phyloP scores from a whole-genome alignment of 2,797 vertebrate genomes.

The Neopelma chrysocephalum region DNA sequence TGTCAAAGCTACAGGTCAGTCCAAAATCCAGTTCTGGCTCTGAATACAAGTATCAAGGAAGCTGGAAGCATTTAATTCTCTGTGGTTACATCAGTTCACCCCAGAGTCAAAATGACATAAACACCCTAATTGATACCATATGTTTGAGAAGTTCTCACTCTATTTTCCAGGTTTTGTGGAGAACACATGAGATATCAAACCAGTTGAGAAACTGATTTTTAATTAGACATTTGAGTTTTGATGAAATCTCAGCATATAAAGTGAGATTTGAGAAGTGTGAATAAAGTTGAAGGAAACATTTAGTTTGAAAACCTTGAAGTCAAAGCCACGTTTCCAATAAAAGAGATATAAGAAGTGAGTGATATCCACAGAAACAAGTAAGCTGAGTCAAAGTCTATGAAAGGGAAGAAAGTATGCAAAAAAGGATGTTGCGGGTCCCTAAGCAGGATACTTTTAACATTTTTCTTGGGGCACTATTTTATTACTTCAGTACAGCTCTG shows the following conservation, averaged over 20 bases:
- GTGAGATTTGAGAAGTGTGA: background rate
- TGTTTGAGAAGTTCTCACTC: background rate
- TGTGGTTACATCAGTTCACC: fast-evolving
- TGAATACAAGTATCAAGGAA: background rate
- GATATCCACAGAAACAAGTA: background rate
- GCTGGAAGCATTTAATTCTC: background rate
- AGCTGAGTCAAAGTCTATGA: background rate
- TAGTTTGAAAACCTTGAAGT: background rate
- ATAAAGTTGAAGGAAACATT: background rate
- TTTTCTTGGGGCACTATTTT: background rate
- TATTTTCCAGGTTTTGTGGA: background rate
- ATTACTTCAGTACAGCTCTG: background rate
- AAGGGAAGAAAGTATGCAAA: background rate
- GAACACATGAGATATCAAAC: background rate
- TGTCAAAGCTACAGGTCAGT: background rate
- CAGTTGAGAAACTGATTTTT: background rate
- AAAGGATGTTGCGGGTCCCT: background rate
- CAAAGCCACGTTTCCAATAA: background rate
- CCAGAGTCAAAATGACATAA: background rate
- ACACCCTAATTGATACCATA: background rate
- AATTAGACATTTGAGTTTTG: background rate
- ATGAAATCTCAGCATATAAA: background rate
- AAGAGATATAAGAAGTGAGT: background rate
- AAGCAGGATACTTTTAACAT: background rate
- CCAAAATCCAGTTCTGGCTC: background rate